Evolutionary conservation across 2,113 vertebrate species (phyloP), one percentile per base, ranked within the genome.

Genomic region (Stigmatopora nigra): DNA sequence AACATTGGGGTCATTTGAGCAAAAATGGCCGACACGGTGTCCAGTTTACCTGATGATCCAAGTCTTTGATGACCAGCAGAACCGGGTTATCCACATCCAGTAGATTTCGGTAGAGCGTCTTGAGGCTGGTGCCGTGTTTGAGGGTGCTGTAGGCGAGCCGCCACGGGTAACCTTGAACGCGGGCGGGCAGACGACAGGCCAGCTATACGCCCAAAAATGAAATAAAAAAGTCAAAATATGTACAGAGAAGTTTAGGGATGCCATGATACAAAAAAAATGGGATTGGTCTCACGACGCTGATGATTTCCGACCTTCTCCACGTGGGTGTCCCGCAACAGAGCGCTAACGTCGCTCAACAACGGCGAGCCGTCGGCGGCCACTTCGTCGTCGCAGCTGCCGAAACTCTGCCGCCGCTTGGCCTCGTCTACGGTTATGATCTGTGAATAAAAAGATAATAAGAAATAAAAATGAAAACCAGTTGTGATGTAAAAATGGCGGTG

Each of bases 391-490:
- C 91, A 94, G 86, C 93, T 96, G 80, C 94, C 91, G 1, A 94
- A 87, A 4, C 96, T 98, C 89, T 94, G 94, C 44, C 96, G 84
- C 12, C 96, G 92, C 72, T 94, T 97, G 0, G 95, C 95, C 87
- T 99, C 95, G 70, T 98, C 93, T 5, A 98, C 91, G 0, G 95
- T 99, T 82, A 99, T 98, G 71, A 99, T 99, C 97, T 99, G 65
- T 25, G 55, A 45, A 16, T 19, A 38, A 61, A 73, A 75, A 45
- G 10, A 45, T 8, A 45, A 8, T 45, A 12, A 46, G 11, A 46
- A 46, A 46, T 46, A 3, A 14, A 46, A n/a, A n/a, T n/a, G n/a
- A n/a, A 46, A 46, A 46, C 13, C 45, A 13, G 45, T 13, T 46
- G 45, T 13, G 14, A 46, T 46, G 45, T 7, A 12, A 55, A 55